Conservation (phyloP, 2,888 invertebrate genomes). For the Microchrysa polita region DNA sequence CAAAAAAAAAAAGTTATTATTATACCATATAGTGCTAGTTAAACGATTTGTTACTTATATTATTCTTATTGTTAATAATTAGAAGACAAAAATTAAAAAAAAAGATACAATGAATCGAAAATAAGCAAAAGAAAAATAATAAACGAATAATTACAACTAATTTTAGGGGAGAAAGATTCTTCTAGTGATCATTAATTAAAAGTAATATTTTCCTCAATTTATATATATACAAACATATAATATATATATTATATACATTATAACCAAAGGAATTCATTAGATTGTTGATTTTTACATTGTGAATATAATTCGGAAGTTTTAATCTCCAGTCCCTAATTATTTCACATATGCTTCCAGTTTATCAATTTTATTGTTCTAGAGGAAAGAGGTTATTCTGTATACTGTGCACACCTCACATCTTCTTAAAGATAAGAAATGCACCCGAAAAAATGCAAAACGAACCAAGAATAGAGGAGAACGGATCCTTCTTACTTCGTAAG, state of each 20-base stretch:
- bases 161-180: slow-evolving; percentile 38
- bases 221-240: neutral
- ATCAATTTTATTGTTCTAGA: neutral
- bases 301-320: slow-evolving; percentile 37
- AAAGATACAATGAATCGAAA: slow-evolving; percentile 19
- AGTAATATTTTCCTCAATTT: slow-evolving; percentile 39
- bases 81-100: neutral
- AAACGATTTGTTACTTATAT: slow-evolving; percentile 42
- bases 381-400: too few relatives aligned
- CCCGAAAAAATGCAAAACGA: neutral
- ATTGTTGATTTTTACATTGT: slow-evolving; percentile 32
- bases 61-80: slow-evolving; percentile 37
- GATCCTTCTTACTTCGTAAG: slow-evolving; percentile 17
- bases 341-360: slow-evolving; percentile 1
- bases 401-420: too few relatives aligned
- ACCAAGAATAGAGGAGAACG: too few relatives aligned
- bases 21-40: slow-evolving; percentile 20
- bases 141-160: slow-evolving; percentile 24
- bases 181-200: slow-evolving; percentile 41
- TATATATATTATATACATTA: slow-evolving; percentile 1
- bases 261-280: slow-evolving; percentile 40
- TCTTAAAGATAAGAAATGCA: too few relatives aligned
- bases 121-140: slow-evolving; percentile 15
- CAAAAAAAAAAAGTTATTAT: slow-evolving; percentile 27
- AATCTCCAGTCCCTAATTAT: slow-evolving; percentile 26